Evolutionary conservation across 2,113 vertebrate species (phyloP), one percentile per base, ranked within the genome.

Genomic region (Leucopsar rothschildi): DNA sequence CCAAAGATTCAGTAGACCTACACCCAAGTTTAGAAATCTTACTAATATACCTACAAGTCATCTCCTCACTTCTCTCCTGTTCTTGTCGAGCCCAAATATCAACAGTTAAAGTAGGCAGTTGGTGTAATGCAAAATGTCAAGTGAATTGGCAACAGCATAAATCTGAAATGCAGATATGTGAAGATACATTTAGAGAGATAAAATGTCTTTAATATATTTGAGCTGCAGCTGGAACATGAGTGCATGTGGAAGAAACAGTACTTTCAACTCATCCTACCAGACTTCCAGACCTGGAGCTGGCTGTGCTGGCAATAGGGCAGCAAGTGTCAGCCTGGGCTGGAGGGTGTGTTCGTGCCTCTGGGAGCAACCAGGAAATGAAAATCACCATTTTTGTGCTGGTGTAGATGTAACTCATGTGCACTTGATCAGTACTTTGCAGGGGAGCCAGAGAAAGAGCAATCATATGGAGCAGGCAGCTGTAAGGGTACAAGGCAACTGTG

Each of bases 391-490:
- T 5, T 86, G 45, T 35, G 52, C 56, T 15, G 7, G 16, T 55
- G 33, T 47, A 35, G 35, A 14, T 40, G 19, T 50, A 64, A 31
- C 72, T 63, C 12, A 5, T 5, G 29, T 44, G 31, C 20, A 21
- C 35, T 52, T 47, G 27, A 39, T 31, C 9, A 16, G 19, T 10
- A 13, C 5, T 75, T 91, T 49, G 9, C 6, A 3, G 10, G 19
- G 19, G 14, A 47, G 39, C 31, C 64, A 65, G 47, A 44, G 42
- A 44, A 39, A 68, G 29, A 57, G n/a, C 42, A 66, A 0, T 0
- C 0, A 0, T 1, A 37, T 25, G 25, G 47, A 94, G 22, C 29
- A 44, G 27, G 25, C 29, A 45, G 17, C 5, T 73, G 18, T 24
- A 45, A 59, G 39, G 8, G 31, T 27, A 27, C 35, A 15, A 17